A percentile compares a stretch with the other conserved stretches of the same genome.
phyloP scores from a whole-genome alignment of 2,113 vertebrate genomes.

The Etheostoma cragini region DNA sequence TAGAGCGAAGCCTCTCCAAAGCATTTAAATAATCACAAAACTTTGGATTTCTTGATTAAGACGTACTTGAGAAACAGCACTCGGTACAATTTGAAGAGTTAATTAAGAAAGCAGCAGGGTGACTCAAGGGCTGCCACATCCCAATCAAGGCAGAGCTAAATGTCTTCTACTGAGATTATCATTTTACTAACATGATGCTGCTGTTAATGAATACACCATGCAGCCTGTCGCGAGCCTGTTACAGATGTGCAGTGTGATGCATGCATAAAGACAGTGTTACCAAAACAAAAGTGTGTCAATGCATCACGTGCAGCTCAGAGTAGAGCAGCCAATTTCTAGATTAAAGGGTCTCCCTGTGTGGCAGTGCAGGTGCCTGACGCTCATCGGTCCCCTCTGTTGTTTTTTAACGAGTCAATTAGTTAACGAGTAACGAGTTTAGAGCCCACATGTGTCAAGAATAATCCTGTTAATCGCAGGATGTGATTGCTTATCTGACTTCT shows the following conservation, averaged over 20 bases:
- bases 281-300: conserved; percentile 12
- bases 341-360: conserved; percentile 16
- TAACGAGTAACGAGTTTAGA: conserved; percentile 15
- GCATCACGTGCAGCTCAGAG: background rate
- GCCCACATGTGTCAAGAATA: conserved; percentile 21
- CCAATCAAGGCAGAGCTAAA: conserved; percentile 19
- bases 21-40: conserved; percentile 11
- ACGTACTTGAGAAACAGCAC: conserved; percentile 27
- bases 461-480: conserved; percentile 47
- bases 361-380: conserved; percentile 41
- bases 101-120: conserved; percentile 42
- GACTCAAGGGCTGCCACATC: conserved; percentile 1
- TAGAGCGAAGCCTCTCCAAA: background rate
- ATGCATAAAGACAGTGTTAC: background rate
- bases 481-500: background rate
- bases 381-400: conserved; percentile 24
- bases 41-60: conserved; percentile 37
- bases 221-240: background rate
- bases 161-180: background rate
- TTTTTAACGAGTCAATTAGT: background rate
- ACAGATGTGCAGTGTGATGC: conserved; percentile 6
- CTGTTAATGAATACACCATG: background rate
- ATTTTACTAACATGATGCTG: background rate
- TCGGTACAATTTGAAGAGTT: conserved; percentile 18
- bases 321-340: conserved; percentile 18